Base-by-base conservation (phyloP, 2,888 invertebrate species). In the Parasteatoda lunata region DNA sequence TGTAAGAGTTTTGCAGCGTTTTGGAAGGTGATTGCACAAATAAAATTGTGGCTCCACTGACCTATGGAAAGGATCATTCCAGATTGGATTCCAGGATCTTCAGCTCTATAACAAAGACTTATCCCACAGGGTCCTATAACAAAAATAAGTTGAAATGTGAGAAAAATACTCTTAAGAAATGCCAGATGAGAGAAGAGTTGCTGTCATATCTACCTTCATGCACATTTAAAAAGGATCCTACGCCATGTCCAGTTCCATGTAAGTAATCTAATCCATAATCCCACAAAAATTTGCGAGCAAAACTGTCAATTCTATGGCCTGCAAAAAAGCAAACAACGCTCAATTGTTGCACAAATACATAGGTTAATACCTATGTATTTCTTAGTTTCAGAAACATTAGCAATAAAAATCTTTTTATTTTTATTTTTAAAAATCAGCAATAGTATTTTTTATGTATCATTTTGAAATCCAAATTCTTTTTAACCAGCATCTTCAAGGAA, bases 201-300 rank as follows among this genome's bases (percentile, higher is more conserved):
- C 8, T 8, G 54, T 54, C 59, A 7, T 7, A 13, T 7, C n/a
- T 48, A 92, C 93, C 97, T 93, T 98, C 98, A 92, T 98, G 98
- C 13, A 98, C 98, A 93, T 97, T 96, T 65, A 98, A 94, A 92
- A 95, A 97, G 86, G 96, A 94, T 0, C 98, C 98, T 88, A 98
- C 96, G 4, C 98, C 98, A 92, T 98, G 98, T 0, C 98, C 97
- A 3, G 98, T 98, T 15, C 98, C 98, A 92, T 98, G 98, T 8
- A 94, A 94, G 92, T 98, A 98, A 93, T 98, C 96, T 89, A 97
- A 94, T n/a, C 98, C 98, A 4, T 94, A 95, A 90, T 96, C 94
- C 98, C 98, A 98, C 4, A 98, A 93, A 30, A 94, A 93, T 89
- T 95, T 94, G 68, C 98, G 94, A 0, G 97, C 97, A 87, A 97